Conservation (phyloP, 2,888 invertebrate species). For the Zaprionus lineosus region DNA sequence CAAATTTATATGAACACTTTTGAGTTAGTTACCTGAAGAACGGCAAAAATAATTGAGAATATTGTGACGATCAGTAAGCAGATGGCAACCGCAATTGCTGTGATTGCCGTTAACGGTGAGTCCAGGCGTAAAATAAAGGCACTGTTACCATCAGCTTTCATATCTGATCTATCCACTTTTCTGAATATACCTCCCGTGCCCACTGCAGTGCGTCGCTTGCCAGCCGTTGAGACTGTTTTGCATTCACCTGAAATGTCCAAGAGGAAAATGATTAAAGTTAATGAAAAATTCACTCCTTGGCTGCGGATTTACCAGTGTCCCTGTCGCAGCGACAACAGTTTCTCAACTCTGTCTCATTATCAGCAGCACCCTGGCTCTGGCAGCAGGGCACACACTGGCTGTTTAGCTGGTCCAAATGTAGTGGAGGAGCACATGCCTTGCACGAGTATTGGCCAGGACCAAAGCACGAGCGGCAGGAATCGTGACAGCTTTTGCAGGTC, state of each 20-base stretch:
- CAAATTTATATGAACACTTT: not conserved
- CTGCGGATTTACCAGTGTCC: constrained; percentile 44
- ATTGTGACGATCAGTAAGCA: constrained; percentile 88
- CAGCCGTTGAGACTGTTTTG: constrained; percentile 88
- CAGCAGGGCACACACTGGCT: constrained; percentile 91
- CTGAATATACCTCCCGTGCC: constrained; percentile 43
- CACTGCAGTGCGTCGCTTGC: constrained; percentile 87
- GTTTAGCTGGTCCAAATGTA: constrained; percentile 88
- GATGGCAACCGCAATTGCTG: constrained; percentile 87
- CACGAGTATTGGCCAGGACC: constrained; percentile 89
- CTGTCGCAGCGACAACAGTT: constrained; percentile 56
- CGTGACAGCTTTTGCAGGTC: constrained; percentile 87
- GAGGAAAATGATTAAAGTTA: too few relatives aligned
- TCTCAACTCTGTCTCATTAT: constrained; percentile 87
- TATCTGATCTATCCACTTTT: constrained; percentile 18
- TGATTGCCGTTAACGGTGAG: constrained; percentile 86
- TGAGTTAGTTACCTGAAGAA: constrained; percentile 86
- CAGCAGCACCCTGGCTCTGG: constrained; percentile 82
- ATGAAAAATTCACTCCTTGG: not conserved
- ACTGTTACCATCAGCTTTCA: constrained; percentile 40
- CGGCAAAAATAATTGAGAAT: constrained; percentile 88
- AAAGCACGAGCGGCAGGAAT: constrained; percentile 87
- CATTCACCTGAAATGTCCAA: constrained; percentile 86
- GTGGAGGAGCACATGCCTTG: constrained; percentile 86
- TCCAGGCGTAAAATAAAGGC: constrained; percentile 79